These are phyloP conservation scores for Scaptomyza parva DNA, from an alignment of 2,888 invertebrate species.

Conservation along the genomic window DNA sequence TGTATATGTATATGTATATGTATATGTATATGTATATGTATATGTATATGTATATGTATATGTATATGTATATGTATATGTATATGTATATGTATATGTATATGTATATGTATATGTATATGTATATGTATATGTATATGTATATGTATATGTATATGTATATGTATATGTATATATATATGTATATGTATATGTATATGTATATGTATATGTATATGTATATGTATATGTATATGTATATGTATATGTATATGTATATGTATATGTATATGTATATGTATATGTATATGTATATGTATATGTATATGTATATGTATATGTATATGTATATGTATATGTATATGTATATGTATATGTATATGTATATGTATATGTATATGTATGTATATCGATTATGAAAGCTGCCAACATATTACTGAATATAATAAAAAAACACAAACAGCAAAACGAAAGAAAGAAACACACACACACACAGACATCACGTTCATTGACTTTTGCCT, in stretches of 20 bases:
- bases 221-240: no score
- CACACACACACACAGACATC: conserved; percentile 7
- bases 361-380: no score
- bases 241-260: conserved; percentile 13
- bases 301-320: no score
- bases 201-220: conserved; percentile 11
- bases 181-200: no score
- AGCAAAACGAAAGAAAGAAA: conserved; percentile 1
- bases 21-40: no score
- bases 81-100: no score
- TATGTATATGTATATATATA: no score
- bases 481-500: conserved; percentile 74
- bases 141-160: conserved; percentile 18
- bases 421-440: conserved; percentile 20
- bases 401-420: conserved; percentile 44
- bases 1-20: conserved; percentile 13
- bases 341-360: no score
- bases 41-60: conserved; percentile 23
- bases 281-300: conserved; percentile 21
- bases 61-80: no score
- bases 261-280: no score
- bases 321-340: no score
- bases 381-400: conserved; percentile 65
- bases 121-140: no score
- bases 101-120: conserved; percentile 10